Percentiles rank a stretch among this genome's conserved stretches.
Conservation (phyloP, 2,113 vertebrate species). For the Phrynocephalus versicolor region DNA sequence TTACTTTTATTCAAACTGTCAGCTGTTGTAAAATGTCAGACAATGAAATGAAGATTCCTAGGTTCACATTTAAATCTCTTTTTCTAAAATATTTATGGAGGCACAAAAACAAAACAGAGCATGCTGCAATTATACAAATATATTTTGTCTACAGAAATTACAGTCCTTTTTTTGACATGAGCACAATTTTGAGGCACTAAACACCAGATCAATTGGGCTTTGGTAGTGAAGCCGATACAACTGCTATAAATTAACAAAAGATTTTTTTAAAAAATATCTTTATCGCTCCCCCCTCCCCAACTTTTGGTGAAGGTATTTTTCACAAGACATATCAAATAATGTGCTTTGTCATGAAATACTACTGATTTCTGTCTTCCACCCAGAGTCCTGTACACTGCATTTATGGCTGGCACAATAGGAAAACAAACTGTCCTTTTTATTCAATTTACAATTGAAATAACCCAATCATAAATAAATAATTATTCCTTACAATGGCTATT, state of each 20-base stretch:
- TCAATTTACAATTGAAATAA: conserved; percentile 73
- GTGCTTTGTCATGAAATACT: conserved; percentile 68
- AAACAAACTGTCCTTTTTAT: conserved; percentile 73
- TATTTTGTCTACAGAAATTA: conserved; percentile 67
- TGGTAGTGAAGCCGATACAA: conserved; percentile 53
- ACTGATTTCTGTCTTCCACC: conserved; percentile 45
- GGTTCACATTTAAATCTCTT: conserved; percentile 35
- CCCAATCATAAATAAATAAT: conserved; percentile 77
- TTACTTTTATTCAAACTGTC: conserved; percentile 66
- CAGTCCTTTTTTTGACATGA: conserved; percentile 64
- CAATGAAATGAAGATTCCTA: conserved; percentile 52
- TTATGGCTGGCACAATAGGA: conserved; percentile 74
- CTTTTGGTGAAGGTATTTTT: conserved; percentile 41
- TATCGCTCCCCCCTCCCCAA: conserved; percentile 34
- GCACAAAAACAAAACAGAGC: conserved; percentile 67
- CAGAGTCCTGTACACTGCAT: conserved; percentile 52
- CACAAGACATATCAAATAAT: conserved; percentile 46
- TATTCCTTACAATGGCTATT: conserved; percentile 66
- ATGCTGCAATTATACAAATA: conserved; percentile 74
- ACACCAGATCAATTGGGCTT: conserved; percentile 67
- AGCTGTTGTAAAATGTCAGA: conserved; percentile 62
- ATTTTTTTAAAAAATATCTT: neutral
- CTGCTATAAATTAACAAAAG: conserved; percentile 14
- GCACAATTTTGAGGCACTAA: conserved; percentile 72
- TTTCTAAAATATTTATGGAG: conserved; percentile 53